phyloP scores from a whole-genome alignment of 2,888 invertebrate species.

The Nemotelus pantherinus region DNA sequence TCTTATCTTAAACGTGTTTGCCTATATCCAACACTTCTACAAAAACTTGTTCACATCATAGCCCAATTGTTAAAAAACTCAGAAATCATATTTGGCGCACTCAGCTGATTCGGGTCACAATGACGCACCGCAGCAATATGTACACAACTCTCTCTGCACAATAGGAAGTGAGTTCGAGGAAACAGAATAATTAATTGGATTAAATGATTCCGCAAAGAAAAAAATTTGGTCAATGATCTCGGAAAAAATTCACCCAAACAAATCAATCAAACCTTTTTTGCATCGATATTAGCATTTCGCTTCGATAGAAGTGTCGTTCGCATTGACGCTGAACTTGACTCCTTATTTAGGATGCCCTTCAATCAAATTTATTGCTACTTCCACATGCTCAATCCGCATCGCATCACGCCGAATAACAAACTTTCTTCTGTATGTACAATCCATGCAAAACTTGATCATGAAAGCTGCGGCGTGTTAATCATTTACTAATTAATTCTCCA shows the following conservation, averaged over 20 bases:
- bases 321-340: constrained; percentile 39
- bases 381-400: not conserved
- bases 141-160: not conserved
- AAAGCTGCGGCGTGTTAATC: constrained; percentile 1
- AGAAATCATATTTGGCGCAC: too few relatives aligned
- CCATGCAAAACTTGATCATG: not conserved
- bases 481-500: not conserved
- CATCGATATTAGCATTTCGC: constrained; percentile 15
- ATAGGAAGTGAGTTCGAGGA: constrained; percentile 8
- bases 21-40: too few relatives aligned
- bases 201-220: not conserved
- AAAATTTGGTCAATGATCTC: constrained; percentile 39
- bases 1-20: too few relatives aligned
- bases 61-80: too few relatives aligned
- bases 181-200: constrained; percentile 1
- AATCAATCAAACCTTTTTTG: not conserved
- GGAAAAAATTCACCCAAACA: not conserved
- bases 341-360: constrained; percentile 8
- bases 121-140: not conserved
- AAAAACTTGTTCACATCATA: too few relatives aligned
- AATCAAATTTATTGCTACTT: constrained; percentile 25
- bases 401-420: not conserved
- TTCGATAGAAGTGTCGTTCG: not conserved
- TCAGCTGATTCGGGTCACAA: not conserved
- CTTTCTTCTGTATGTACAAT: constrained; percentile 6